Evolutionary conservation across 2,797 vertebrate species (phyloP).

Genomic region (Triplophysa yarkandensis): DNA sequence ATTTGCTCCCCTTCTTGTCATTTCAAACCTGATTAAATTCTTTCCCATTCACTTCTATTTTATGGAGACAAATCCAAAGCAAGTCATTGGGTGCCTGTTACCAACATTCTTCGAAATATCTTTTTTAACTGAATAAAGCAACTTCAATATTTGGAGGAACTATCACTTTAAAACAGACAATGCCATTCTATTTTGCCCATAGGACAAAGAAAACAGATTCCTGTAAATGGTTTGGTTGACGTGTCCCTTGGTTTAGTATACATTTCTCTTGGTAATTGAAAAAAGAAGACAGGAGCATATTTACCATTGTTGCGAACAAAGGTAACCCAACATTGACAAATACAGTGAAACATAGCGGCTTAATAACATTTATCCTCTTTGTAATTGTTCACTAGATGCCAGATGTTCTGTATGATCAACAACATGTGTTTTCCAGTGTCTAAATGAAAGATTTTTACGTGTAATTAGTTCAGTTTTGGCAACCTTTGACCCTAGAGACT

Average conservation of each 20-base stretch:
- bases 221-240: constrained; percentile 43
- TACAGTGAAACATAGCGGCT: neutral
- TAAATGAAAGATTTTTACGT: neutral
- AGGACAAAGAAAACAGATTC: constrained; percentile 34
- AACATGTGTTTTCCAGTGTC: constrained; percentile 6
- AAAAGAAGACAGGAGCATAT: neutral
- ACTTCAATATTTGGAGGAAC: too few species aligned
- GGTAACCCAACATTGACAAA: neutral
- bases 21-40: too few species aligned
- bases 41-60: too few species aligned
- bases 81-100: too few species aligned
- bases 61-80: too few species aligned
- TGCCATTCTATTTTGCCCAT: constrained; percentile 39
- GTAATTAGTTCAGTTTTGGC: constrained; percentile 2
- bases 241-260: constrained; percentile 37
- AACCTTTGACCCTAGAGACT: constrained; percentile 4
- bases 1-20: too few species aligned
- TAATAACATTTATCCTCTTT: neutral
- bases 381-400: neutral
- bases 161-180: constrained; percentile 38
- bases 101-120: too few species aligned
- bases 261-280: constrained; percentile 19
- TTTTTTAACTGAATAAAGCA: too few species aligned
- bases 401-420: neutral
- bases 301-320: constrained; percentile 20